A percentile compares a stretch with the other conserved stretches of the same genome.
Evolutionary conservation across 2,113 vertebrate species (phyloP).

Genomic region (Gracilinanus agilis): DNA sequence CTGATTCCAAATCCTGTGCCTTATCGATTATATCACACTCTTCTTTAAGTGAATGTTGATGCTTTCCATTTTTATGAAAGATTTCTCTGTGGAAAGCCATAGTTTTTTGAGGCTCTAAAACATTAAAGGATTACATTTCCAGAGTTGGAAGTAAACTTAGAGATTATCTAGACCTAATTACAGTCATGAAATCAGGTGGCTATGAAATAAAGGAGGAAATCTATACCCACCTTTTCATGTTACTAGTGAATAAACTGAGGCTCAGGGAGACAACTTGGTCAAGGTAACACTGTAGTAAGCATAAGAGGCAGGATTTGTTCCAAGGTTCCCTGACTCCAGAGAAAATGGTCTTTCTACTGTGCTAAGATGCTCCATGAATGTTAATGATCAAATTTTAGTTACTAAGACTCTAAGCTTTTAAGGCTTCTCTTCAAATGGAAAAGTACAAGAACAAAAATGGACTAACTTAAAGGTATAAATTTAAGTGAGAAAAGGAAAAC

Average conservation of each 20-base stretch:
- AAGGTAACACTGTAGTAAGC: neutral
- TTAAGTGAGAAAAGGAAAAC: conserved; percentile 54
- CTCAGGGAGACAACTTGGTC: neutral
- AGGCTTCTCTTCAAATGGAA: conserved; percentile 30
- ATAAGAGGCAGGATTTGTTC: neutral
- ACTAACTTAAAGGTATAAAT: conserved; percentile 44
- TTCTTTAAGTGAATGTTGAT: neutral
- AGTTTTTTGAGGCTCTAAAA: neutral
- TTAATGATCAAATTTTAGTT: conserved; percentile 1
- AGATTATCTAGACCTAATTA: neutral
- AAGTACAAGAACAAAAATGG: conserved; percentile 48
- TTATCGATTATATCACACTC: neutral
- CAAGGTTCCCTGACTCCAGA: conserved; percentile 5
- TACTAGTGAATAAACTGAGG: neutral
- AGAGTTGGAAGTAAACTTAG: neutral
- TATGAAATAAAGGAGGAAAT: too few species aligned
- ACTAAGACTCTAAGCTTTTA: conserved; percentile 1
- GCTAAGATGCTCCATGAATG: neutral
- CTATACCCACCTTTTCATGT: neutral
- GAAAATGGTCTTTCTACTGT: neutral
- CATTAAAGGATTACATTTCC: neutral
- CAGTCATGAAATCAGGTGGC: neutral
- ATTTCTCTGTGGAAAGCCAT: neutral
- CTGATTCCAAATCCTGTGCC: neutral
- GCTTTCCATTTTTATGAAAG: neutral